Evolutionary conservation across 2,113 vertebrate species (phyloP).

Genomic region (Puffinus mauretanicus): DNA sequence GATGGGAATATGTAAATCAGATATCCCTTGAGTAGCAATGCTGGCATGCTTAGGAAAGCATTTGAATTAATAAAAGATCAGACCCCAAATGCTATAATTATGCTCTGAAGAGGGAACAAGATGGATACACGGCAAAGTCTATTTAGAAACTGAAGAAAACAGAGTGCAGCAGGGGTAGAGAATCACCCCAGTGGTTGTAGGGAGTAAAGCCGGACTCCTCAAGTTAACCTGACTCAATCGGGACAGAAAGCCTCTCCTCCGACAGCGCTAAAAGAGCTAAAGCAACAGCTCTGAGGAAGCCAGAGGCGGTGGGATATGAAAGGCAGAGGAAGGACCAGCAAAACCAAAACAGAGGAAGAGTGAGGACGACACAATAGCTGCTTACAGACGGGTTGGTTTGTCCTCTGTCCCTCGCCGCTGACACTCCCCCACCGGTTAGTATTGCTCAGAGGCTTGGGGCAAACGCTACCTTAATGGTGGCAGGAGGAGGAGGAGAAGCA

Average conservation of each 20-base stretch:
- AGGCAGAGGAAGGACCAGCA: background rate
- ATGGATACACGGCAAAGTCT: background rate
- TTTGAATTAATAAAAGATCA: conserved; percentile 62
- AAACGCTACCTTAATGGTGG: background rate
- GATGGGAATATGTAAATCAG: conserved; percentile 45
- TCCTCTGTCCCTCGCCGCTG: fast-evolving
- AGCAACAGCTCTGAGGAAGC: background rate
- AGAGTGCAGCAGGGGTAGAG: background rate
- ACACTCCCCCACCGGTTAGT: background rate
- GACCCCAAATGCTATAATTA: conserved; percentile 6
- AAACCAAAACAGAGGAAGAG: background rate
- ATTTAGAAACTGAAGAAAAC: background rate
- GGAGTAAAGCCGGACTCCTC: background rate
- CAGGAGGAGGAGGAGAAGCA: background rate
- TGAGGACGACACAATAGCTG: fast-evolving
- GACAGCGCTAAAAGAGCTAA: background rate
- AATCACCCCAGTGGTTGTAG: background rate
- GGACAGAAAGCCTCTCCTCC: background rate
- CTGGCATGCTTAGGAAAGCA: conserved; percentile 9
- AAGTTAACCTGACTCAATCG: background rate
- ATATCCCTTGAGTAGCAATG: conserved; percentile 42
- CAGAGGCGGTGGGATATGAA: background rate
- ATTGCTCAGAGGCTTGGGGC: background rate
- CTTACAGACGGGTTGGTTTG: fast-evolving
- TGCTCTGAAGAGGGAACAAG: background rate